Conservation (phyloP, 2,888 invertebrate species). For the Drosophila differens region DNA sequence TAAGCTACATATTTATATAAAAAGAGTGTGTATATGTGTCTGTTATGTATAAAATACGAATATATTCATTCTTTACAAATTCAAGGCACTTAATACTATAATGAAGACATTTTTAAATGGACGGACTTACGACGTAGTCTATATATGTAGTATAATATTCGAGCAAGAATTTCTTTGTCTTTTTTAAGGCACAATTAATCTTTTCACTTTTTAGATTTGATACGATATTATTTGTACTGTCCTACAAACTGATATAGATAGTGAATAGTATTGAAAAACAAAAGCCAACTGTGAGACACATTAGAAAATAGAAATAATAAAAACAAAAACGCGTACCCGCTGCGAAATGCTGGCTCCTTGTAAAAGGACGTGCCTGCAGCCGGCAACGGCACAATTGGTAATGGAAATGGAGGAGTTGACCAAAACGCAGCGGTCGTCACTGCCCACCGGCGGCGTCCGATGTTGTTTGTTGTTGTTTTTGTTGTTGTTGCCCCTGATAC, state of each 20-base stretch:
- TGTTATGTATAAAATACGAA: slow-evolving; percentile 33
- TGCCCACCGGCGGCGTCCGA: slow-evolving; percentile 63
- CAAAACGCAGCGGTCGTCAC: slow-evolving; percentile 71
- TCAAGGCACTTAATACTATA: slow-evolving; percentile 61
- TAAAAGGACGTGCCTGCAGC: slow-evolving; percentile 36
- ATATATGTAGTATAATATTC: slow-evolving; percentile 44
- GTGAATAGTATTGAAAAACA: slow-evolving; percentile 10
- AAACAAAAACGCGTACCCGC: slow-evolving; percentile 55
- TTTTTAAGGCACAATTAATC: slow-evolving; percentile 63
- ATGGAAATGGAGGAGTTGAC: slow-evolving; percentile 79
- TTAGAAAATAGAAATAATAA: slow-evolving; percentile 12
- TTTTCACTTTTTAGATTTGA: slow-evolving; percentile 27
- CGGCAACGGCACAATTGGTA: slow-evolving; percentile 57
- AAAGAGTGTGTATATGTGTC: slow-evolving; percentile 5
- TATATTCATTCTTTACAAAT: slow-evolving; percentile 9
- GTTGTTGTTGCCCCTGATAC: slow-evolving; percentile 54
- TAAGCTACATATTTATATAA: slow-evolving; percentile 45
- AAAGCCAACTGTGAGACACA: slow-evolving; percentile 19
- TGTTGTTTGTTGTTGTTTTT: neutral
- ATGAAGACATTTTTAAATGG: slow-evolving; percentile 39
- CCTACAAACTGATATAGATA: slow-evolving; percentile 56
- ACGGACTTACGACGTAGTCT: slow-evolving; percentile 65
- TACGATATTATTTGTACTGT: slow-evolving; percentile 63
- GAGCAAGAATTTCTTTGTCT: slow-evolving; percentile 26
- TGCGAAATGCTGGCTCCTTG: slow-evolving; percentile 27